Conservation (phyloP, 2,888 invertebrate species). For the Acrobasis repandana region DNA sequence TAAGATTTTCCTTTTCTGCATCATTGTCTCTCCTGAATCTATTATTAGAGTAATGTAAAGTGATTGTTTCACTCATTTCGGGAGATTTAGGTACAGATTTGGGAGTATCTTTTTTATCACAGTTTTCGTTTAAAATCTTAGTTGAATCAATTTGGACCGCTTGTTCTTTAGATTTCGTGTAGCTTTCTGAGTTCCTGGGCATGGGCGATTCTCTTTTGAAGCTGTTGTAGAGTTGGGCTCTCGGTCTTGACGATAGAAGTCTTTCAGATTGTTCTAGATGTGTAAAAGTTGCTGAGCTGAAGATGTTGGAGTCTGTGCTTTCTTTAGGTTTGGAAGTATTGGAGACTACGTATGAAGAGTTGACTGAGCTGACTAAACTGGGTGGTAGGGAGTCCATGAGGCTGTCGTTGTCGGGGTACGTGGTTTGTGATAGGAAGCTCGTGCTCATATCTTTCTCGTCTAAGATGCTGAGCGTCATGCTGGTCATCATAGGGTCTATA, state of each 20-base stretch:
- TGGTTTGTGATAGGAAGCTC: constrained; percentile 77
- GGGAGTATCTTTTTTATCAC: constrained; percentile 57
- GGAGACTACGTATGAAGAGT: constrained; percentile 68
- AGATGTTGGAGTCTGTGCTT: constrained; percentile 63
- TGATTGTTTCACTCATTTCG: constrained; percentile 68
- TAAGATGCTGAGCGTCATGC: constrained; percentile 77
- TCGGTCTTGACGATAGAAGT: constrained; percentile 64
- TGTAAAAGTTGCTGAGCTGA: constrained; percentile 74
- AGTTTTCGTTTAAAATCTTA: constrained; percentile 70
- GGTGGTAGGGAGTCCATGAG: constrained; percentile 75
- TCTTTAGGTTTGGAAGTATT: constrained; percentile 57
- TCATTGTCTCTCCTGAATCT: constrained; percentile 60
- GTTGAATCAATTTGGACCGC: constrained; percentile 65
- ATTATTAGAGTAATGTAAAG: constrained; percentile 69
- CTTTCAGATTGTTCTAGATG: constrained; percentile 71
- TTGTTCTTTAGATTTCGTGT: constrained; percentile 69
- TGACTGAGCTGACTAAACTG: constrained; percentile 72
- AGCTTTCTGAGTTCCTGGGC: constrained; percentile 63
- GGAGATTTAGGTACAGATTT: constrained; percentile 45
- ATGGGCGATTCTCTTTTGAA: constrained; percentile 60
- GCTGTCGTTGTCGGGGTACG: constrained; percentile 74
- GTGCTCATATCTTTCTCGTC: constrained; percentile 81
- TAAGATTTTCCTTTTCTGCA: constrained; percentile 72
- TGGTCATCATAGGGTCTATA: constrained; percentile 75
- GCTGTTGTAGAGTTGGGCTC: constrained; percentile 62